These are phyloP conservation scores for Theristus sp. DNA, from an alignment of 2,888 invertebrate species.

Conservation along the genomic window DNA sequence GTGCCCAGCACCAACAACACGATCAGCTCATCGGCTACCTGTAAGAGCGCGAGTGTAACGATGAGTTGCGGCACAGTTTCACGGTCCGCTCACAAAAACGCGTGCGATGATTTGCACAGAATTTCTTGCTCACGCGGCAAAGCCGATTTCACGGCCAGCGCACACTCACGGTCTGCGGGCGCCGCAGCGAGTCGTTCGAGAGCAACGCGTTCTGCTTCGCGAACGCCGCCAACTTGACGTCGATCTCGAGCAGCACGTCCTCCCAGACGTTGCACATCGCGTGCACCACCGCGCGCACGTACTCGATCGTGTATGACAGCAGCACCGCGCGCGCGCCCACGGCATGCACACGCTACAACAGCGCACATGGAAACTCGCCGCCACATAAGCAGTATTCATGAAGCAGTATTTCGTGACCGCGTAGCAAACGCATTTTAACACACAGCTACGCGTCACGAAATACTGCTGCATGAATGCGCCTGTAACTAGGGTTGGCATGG, in stretches of 20 bases:
- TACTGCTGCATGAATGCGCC: no score
- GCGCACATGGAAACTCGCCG: no score
- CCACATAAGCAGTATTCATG: no score
- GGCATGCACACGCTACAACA: no score
- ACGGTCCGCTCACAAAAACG: no score
- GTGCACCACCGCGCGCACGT: conserved; percentile 8
- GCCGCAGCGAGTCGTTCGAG: conserved; percentile 40
- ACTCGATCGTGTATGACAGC: neutral
- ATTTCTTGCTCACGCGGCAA: neutral
- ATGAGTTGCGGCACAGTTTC: no score
- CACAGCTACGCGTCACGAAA: no score
- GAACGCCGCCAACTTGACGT: conserved; percentile 70
- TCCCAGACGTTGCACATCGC: conserved; percentile 63
- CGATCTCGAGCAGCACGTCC: conserved; percentile 76
- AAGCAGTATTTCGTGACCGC: no score
- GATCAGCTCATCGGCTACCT: conserved; percentile 67
- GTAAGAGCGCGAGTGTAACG: neutral
- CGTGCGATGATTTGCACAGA: neutral
- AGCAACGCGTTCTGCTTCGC: conserved; percentile 40
- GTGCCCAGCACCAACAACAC: conserved; percentile 70
- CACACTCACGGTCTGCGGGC: conserved; percentile 29
- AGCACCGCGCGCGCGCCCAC: no score
- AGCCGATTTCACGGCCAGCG: neutral
- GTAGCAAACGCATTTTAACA: no score
- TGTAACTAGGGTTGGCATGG: no score